These are phyloP conservation scores for Didymodactylos carnosus DNA, from an alignment of 2,888 invertebrate species.

Conservation along the genomic window DNA sequence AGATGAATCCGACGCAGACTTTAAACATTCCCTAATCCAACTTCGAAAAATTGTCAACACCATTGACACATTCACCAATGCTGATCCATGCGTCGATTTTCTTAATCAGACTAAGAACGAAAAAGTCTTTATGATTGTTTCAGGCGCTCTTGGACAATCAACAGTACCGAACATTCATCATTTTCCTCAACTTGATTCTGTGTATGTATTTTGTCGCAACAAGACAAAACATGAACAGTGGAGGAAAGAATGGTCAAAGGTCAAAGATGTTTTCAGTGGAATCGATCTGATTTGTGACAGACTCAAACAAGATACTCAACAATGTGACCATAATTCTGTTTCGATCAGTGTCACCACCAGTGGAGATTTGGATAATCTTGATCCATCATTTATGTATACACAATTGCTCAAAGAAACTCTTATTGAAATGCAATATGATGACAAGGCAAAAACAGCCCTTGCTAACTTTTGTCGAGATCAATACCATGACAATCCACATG, in stretches of 20 bases:
- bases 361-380: background rate
- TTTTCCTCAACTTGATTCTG: background rate
- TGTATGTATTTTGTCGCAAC: background rate
- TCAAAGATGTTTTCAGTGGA: background rate
- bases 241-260: background rate
- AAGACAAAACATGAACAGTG: background rate
- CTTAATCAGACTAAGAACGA: background rate
- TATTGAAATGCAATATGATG: background rate
- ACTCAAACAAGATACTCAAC: background rate
- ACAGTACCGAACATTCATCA: background rate
- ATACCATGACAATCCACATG: background rate
- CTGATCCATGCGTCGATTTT: background rate
- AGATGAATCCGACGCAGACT: too few relatives aligned
- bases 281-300: background rate
- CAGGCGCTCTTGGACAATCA: background rate
- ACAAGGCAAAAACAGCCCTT: background rate
- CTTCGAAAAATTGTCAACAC: background rate
- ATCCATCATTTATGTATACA: background rate
- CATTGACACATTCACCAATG: background rate
- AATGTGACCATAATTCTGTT: background rate
- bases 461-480: background rate
- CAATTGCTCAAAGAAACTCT: background rate
- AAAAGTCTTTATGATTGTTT: background rate
- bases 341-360: background rate
- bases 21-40: background rate